These are phyloP conservation scores for Acronicta psi DNA, from an alignment of 2,888 invertebrate genomes.

Conservation along the genomic window DNA sequence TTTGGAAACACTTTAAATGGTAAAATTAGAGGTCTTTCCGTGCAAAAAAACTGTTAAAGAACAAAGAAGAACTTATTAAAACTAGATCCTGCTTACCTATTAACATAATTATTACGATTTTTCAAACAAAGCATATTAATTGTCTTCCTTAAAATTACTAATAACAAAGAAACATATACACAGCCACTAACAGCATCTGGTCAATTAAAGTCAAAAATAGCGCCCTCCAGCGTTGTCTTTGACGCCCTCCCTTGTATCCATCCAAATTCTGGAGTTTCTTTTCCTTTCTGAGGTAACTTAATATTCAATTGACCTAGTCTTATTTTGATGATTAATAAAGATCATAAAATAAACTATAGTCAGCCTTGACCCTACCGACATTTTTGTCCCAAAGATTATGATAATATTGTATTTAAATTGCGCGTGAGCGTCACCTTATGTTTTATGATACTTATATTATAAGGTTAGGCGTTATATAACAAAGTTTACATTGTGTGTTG, in stretches of 20 bases:
- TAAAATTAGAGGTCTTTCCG: too few species aligned
- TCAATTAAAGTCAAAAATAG: too few species aligned
- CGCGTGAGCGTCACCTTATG: constrained; percentile 19
- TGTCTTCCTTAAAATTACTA: background rate
- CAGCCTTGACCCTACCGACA: constrained; percentile 44
- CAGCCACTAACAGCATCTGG: too few species aligned
- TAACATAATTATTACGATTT: too few species aligned
- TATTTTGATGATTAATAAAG: constrained; percentile 31
- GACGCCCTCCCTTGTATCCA: too few species aligned
- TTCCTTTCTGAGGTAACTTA: too few species aligned
- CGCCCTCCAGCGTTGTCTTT: too few species aligned
- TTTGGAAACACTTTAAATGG: too few species aligned
- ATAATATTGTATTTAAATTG: constrained; percentile 9
- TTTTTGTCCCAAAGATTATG: constrained; percentile 33
- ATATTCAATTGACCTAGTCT: constrained; percentile 12
- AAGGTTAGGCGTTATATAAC: constrained; percentile 17
- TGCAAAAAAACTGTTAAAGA: too few species aligned
- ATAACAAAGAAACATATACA: background rate
- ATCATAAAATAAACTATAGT: constrained; percentile 6
- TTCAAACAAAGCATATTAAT: constrained; percentile 4
- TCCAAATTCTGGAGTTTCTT: too few species aligned
- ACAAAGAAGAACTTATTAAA: too few species aligned
- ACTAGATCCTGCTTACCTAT: too few species aligned
- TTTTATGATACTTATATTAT: constrained; percentile 7
- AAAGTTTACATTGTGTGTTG: constrained; percentile 16